A percentile compares a stretch with the other conserved stretches of the same genome.
Evolutionary conservation across 2,113 vertebrate species (phyloP).

Genomic region (Abramis brama): DNA sequence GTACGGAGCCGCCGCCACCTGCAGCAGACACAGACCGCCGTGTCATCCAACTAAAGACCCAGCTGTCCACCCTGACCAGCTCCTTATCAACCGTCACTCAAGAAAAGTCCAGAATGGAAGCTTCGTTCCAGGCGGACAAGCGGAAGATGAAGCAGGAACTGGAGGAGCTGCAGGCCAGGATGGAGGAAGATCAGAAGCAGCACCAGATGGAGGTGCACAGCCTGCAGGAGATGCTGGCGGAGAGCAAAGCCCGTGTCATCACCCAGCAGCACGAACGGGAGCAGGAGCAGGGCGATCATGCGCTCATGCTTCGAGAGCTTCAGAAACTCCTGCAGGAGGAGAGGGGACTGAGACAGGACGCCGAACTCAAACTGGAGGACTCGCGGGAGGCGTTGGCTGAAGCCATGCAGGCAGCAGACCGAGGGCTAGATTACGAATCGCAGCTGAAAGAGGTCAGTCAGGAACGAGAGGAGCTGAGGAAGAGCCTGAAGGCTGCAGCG

Average conservation of each 20-base stretch:
- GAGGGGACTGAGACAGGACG: constrained; percentile 78
- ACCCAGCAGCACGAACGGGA: constrained; percentile 90
- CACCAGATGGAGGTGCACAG: constrained; percentile 73
- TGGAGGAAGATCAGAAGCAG: constrained; percentile 61
- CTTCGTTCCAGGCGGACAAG: constrained; percentile 90
- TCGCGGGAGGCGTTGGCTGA: constrained; percentile 69
- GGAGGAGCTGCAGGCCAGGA: constrained; percentile 77
- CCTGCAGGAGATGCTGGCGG: constrained; percentile 82
- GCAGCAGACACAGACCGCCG: constrained; percentile 73
- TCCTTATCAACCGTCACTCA: constrained; percentile 89
- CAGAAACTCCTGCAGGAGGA: constrained; percentile 88
- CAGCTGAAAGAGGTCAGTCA: constrained; percentile 72
- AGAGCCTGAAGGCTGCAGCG: constrained; percentile 70
- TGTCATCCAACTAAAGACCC: constrained; percentile 79
- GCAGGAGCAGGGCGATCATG: constrained; percentile 89
- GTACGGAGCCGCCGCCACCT: constrained; percentile 1
- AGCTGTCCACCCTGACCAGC: constrained; percentile 86
- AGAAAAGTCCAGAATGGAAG: constrained; percentile 97
- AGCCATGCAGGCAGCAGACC: constrained; percentile 67
- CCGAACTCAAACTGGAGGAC: constrained; percentile 84
- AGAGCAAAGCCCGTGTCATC: constrained; percentile 86
- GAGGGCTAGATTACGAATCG: constrained; percentile 75
- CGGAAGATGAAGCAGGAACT: constrained; percentile 87
- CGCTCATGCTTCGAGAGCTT: constrained; percentile 88
- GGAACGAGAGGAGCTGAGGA: constrained; percentile 79